Evolutionary conservation across 1,140 invertebrate species (phyloP), one percentile per base, ranked within the genome.

Genomic region (Ctenoplectra terminalis): DNA sequence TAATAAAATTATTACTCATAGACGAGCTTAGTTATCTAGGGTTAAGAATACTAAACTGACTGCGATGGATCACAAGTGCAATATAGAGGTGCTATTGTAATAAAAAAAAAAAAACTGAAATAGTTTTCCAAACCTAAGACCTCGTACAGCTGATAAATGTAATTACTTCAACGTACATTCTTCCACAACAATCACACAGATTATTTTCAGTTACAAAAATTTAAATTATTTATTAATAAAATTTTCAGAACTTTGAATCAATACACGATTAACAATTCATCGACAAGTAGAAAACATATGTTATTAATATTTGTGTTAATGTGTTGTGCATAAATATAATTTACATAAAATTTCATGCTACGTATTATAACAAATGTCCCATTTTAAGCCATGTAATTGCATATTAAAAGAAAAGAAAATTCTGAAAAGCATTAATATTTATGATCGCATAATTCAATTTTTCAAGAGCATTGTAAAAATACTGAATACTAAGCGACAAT

Each of bases 11-110:
- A n/a, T n/a, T n/a, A n/a, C n/a, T n/a, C n/a, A n/a, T n/a, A n/a
- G n/a, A n/a, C n/a, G n/a, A n/a, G n/a, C n/a, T n/a, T n/a, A n/a
- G n/a, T n/a, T n/a, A n/a, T n/a, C n/a, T n/a, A n/a, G n/a, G n/a
- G n/a, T 52, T 11, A 6, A 4, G 17, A 26, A 50, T 15, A 26
- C 17, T 31, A 76, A 74, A 74, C 34, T 60, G 17, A 69, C 17
- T 37, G 15, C 9, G 64, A 48, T 29, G 29, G 26, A 31, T 80
- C 81, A 83, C 76, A 83, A 83, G 81, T 83, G 81, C 81, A 83
- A 80, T 72, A 50, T 50, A 71, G 76, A 83, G 66, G 76, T 83
- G 81, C 76, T 56, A n/a, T 74, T 23, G 31, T 69, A 75, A 63
- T 31, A 67, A 26, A 17, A 58, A 75, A 63, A n/a, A 67, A 26